phyloP scores from a whole-genome alignment of 1,140 invertebrate genomes.

The Drosophila nebulosa region DNA sequence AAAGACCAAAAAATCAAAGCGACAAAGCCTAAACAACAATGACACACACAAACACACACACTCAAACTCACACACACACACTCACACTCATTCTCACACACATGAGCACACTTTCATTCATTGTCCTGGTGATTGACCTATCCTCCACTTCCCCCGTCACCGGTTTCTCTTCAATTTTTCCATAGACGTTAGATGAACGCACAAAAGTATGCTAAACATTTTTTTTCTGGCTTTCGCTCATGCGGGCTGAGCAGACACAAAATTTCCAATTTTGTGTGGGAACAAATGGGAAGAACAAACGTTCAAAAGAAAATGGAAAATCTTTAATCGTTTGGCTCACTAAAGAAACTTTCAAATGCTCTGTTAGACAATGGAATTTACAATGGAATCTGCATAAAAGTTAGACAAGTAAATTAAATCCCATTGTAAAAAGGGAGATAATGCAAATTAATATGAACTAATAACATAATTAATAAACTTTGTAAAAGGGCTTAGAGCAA shows the following conservation, averaged over 20 bases:
- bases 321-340: neutral
- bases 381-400: neutral
- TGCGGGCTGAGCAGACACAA: slow-evolving; percentile 16
- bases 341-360: neutral
- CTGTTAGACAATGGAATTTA: slow-evolving; percentile 14
- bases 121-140: slow-evolving; percentile 62
- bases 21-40: slow-evolving; percentile 6
- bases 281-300: slow-evolving; percentile 14
- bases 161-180: neutral
- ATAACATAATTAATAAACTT: neutral
- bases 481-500: neutral
- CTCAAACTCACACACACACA: slow-evolving; percentile 3
- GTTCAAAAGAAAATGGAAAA: neutral
- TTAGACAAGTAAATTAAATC: neutral
- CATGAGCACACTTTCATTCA: slow-evolving; percentile 47
- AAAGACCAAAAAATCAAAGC: slow-evolving; percentile 5
- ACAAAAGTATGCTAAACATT: slow-evolving; percentile 51
- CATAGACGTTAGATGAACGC: slow-evolving; percentile 10
- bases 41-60: neutral
- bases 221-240: slow-evolving; percentile 11
- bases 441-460: neutral
- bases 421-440: neutral
- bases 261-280: slow-evolving; percentile 21
- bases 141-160: neutral
- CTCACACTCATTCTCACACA: slow-evolving; percentile 22